Evolutionary conservation across 1,140 invertebrate genomes (phyloP).

Genomic region (Drosophila guanche): DNA sequence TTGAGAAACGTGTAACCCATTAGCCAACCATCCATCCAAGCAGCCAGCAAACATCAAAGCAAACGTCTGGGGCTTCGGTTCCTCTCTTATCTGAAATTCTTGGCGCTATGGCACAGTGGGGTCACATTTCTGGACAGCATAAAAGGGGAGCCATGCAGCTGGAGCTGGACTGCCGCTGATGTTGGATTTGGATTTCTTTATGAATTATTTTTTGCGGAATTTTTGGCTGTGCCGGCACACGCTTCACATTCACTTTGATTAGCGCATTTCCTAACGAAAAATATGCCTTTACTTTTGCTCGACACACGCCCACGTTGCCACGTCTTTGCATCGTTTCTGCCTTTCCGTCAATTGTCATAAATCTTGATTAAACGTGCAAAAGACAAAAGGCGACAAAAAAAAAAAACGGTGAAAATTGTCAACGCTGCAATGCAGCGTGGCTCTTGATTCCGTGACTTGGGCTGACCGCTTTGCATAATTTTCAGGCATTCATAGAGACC

Average conservation of each 20-base stretch:
- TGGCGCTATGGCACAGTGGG: slow-evolving; percentile 39
- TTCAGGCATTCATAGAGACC: slow-evolving; percentile 47
- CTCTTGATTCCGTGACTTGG: slow-evolving; percentile 42
- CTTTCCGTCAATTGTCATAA: slow-evolving; percentile 72
- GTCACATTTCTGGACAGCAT: slow-evolving; percentile 6
- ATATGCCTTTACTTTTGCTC: slow-evolving; percentile 20
- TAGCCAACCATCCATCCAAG: slow-evolving; percentile 13
- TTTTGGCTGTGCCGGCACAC: too few species aligned
- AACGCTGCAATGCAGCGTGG: slow-evolving; percentile 32
- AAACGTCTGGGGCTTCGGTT: background rate
- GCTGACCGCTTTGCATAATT: slow-evolving; percentile 67
- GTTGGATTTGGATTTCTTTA: too few species aligned
- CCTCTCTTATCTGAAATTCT: slow-evolving; percentile 46
- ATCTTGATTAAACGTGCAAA: slow-evolving; percentile 76
- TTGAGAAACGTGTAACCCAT: slow-evolving; percentile 14
- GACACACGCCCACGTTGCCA: slow-evolving; percentile 34
- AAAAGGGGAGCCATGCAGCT: background rate
- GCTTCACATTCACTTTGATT: slow-evolving; percentile 56
- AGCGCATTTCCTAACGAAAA: slow-evolving; percentile 55
- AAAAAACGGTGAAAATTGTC: slow-evolving; percentile 73
- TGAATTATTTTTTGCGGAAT: slow-evolving; percentile 18
- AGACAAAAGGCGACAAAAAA: slow-evolving; percentile 21
- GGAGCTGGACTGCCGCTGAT: background rate
- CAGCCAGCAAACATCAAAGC: slow-evolving; percentile 56
- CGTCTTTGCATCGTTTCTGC: slow-evolving; percentile 34